Evolutionary conservation across 2,888 invertebrate genomes (phyloP).

Genomic region (Conus canariensis): DNA sequence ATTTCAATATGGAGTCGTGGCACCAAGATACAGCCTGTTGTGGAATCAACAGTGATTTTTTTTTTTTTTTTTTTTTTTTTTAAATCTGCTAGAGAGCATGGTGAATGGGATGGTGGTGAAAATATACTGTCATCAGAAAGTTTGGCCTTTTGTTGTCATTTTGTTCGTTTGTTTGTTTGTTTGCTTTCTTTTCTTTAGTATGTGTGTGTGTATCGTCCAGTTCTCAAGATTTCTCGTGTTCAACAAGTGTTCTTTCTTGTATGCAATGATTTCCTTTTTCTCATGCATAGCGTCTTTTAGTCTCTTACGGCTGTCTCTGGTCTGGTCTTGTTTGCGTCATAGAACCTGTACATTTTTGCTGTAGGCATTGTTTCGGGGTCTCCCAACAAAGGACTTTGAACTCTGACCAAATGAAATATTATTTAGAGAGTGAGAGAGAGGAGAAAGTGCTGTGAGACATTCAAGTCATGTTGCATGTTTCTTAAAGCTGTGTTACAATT

Average conservation of each 20-base stretch:
- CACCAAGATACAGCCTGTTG: background rate
- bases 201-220: background rate
- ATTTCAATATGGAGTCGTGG: background rate
- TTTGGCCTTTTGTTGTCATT: background rate
- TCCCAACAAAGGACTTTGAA: background rate
- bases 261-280: conserved; percentile 22
- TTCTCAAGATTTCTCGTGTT: background rate
- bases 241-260: conserved; percentile 35
- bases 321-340: background rate
- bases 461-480: background rate
- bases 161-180: background rate
- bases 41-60: background rate
- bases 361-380: background rate
- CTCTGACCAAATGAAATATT: conserved; percentile 19
- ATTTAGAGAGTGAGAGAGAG: background rate
- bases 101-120: conserved; percentile 6
- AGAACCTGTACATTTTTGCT: background rate
- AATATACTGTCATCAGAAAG: background rate
- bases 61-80: background rate
- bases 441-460: too few species aligned
- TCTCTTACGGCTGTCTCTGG: background rate
- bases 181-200: background rate
- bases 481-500: background rate
- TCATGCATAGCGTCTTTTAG: background rate
- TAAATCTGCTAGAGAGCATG: background rate